Evolutionary conservation across 2,113 vertebrate genomes (phyloP).

Genomic region (Hoplias malabaricus): DNA sequence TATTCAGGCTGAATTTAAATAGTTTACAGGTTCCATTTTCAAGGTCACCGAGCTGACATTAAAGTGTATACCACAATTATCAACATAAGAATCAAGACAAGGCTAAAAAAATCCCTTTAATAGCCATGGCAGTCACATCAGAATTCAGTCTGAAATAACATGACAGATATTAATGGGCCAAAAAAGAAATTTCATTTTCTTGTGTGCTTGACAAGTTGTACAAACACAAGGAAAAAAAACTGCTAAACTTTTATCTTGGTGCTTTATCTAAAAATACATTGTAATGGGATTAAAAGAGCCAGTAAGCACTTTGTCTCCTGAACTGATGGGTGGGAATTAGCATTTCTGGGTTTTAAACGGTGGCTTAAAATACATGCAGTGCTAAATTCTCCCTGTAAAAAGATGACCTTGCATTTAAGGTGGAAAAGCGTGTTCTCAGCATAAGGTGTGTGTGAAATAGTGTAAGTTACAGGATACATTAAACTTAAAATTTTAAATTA

Average conservation of each 20-base stretch:
- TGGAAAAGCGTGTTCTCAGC: conserved; percentile 9
- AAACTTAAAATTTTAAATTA: conserved; percentile 37
- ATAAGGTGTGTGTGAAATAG: conserved; percentile 11
- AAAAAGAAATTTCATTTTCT: background rate
- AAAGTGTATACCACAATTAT: too few species aligned
- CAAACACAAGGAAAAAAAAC: background rate
- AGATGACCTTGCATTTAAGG: conserved; percentile 38
- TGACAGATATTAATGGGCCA: background rate
- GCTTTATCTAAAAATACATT: conserved; percentile 9
- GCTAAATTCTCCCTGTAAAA: conserved; percentile 26
- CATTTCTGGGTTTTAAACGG: conserved; percentile 6
- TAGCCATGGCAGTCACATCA: background rate
- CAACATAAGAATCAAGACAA: background rate
- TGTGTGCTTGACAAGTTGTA: background rate
- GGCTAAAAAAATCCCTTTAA: background rate
- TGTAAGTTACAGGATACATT: conserved; percentile 27
- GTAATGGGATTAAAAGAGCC: conserved; percentile 2
- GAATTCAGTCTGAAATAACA: background rate
- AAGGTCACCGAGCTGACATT: too few species aligned
- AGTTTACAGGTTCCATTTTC: too few species aligned
- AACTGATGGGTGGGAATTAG: background rate
- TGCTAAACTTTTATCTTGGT: background rate
- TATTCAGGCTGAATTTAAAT: background rate
- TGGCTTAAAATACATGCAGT: conserved; percentile 22
- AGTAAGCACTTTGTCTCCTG: background rate